These are phyloP conservation scores for Bellardia pandia DNA, from an alignment of 2,888 invertebrate species.

Conservation along the genomic window DNA sequence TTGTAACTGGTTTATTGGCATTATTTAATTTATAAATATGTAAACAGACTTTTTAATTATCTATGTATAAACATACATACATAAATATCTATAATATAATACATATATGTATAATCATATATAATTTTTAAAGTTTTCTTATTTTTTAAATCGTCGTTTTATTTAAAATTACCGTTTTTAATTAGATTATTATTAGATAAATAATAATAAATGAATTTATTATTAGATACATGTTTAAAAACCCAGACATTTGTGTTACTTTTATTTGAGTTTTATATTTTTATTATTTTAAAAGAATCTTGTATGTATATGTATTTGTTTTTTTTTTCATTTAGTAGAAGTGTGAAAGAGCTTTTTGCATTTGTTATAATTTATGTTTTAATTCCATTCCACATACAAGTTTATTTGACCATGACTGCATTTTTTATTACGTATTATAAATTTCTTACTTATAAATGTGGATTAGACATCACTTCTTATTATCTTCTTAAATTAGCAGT, in stretches of 20 bases:
- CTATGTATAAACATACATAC: too few relatives aligned
- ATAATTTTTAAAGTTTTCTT: too few relatives aligned
- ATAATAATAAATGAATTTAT: too few relatives aligned
- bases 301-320: not conserved
- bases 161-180: not conserved
- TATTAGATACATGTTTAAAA: not conserved
- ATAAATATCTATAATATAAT: too few relatives aligned
- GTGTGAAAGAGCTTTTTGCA: conserved; percentile 3
- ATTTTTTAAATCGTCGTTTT: too few relatives aligned
- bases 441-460: conserved; percentile 21
- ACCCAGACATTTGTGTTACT: not conserved
- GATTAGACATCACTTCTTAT: not conserved
- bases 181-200: not conserved
- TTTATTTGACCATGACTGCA: conserved; percentile 40
- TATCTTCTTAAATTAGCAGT: not conserved
- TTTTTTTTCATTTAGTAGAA: not conserved
- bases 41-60: too few relatives aligned
- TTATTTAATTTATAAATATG: conserved; percentile 17
- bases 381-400: conserved; percentile 46
- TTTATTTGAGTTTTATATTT: not conserved
- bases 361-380: conserved; percentile 31
- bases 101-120: too few relatives aligned
- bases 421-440: conserved; percentile 17
- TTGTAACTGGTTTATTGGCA: conserved; percentile 42
- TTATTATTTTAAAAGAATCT: conserved; percentile 1